Evolutionary conservation across 2,113 vertebrate genomes (phyloP).

Genomic region (Sakesphorus luctuosus): DNA sequence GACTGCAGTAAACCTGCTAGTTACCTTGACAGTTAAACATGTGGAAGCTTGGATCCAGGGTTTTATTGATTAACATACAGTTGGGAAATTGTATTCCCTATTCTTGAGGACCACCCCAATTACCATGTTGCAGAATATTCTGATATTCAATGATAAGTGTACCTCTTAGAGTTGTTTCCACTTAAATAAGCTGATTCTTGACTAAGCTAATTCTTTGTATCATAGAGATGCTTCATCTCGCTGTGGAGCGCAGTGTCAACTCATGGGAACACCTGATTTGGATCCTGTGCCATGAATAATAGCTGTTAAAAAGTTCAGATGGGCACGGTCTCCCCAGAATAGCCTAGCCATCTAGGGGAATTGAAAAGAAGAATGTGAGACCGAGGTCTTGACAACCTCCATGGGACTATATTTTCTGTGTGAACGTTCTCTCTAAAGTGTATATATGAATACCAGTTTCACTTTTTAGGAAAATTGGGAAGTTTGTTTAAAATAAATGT

Average conservation of each 20-base stretch:
- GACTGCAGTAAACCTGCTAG: not conserved
- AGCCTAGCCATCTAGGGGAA: not conserved
- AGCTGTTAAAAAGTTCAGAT: not conserved
- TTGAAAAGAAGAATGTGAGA: not conserved
- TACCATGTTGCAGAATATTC: not conserved
- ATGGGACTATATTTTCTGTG: not conserved
- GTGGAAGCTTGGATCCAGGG: not conserved
- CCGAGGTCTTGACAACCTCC: not conserved
- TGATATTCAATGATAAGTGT: not conserved
- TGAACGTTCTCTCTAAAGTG: not conserved
- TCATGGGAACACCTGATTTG: not conserved
- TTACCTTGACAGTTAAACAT: not conserved
- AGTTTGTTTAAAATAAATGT: not conserved
- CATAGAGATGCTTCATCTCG: not conserved
- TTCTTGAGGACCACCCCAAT: fast-evolving
- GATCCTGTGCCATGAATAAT: not conserved
- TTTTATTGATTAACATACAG: not conserved
- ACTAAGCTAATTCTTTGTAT: not conserved
- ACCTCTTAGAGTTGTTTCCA: not conserved
- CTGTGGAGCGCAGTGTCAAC: not conserved
- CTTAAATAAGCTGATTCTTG: not conserved
- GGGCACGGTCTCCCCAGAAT: fast-evolving
- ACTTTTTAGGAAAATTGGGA: not conserved
- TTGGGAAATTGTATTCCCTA: not conserved
- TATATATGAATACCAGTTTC: not conserved